phyloP scores from a whole-genome alignment of 2,113 vertebrate genomes.

The Nothobranchius kuhntae region DNA sequence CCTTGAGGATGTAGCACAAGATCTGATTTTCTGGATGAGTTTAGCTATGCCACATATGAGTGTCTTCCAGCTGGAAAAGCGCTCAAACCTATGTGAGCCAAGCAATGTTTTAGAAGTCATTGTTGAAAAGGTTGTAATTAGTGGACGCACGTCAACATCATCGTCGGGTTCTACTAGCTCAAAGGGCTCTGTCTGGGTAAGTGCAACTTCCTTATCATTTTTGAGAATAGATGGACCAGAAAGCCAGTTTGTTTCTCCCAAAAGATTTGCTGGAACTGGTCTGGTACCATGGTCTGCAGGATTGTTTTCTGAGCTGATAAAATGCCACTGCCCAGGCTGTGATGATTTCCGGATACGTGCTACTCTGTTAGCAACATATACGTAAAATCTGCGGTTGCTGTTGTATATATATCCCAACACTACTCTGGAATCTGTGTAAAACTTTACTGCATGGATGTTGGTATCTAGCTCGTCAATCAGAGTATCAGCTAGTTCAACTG shows the following conservation, averaged over 20 bases:
- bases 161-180: not conserved
- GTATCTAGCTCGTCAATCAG: not conserved
- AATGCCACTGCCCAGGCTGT: too few relatives aligned
- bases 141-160: not conserved
- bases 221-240: not conserved
- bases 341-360: too few relatives aligned
- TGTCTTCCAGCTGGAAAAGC: too few relatives aligned
- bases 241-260: not conserved
- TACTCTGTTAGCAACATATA: too few relatives aligned
- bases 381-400: conserved; percentile 23
- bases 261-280: not conserved
- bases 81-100: too few relatives aligned
- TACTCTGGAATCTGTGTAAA: conserved; percentile 29
- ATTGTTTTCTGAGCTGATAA: too few relatives aligned
- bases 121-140: too few relatives aligned
- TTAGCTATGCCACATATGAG: too few relatives aligned
- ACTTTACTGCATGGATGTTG: not conserved
- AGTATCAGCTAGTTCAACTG: not conserved
- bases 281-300: too few relatives aligned
- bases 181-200: not conserved
- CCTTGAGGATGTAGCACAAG: too few relatives aligned
- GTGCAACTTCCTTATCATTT: not conserved
- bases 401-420: conserved; percentile 24
- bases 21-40: too few relatives aligned
- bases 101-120: too few relatives aligned